These are phyloP conservation scores for Clinocottus analis DNA, from an alignment of 2,113 vertebrate species.

Conservation along the genomic window DNA sequence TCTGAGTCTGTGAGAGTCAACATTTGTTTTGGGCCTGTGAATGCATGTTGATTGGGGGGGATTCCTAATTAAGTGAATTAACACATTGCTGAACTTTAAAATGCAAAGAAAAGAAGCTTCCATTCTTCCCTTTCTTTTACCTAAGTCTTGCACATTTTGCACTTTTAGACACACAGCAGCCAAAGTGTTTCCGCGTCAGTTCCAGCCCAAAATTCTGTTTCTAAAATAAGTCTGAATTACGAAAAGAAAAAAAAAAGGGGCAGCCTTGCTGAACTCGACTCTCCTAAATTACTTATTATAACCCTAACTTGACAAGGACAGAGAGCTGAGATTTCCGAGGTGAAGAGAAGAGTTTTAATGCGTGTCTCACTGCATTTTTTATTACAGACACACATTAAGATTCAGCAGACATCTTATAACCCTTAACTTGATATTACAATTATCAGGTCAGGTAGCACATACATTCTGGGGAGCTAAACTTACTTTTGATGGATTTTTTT, in stretches of 20 bases:
- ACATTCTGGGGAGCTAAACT: not conserved
- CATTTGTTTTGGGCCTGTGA: not conserved
- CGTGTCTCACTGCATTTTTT: constrained; percentile 46
- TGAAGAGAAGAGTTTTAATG: constrained; percentile 36
- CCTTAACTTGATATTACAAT: constrained; percentile 10
- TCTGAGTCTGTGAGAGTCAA: not conserved
- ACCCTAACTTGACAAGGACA: constrained; percentile 46
- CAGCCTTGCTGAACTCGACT: constrained; percentile 15
- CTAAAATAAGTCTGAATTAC: constrained; percentile 19
- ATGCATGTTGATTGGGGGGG: not conserved
- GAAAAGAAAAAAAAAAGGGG: not conserved
- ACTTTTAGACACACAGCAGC: too few species aligned
- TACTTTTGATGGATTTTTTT: constrained; percentile 4
- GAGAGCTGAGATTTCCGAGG: constrained; percentile 17
- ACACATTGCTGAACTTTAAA: not conserved
- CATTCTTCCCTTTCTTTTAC: not conserved
- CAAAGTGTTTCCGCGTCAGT: not conserved
- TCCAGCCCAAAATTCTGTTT: constrained; percentile 4
- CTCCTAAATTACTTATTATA: constrained; percentile 57
- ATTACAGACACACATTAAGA: constrained; percentile 38
- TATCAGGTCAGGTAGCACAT: constrained; percentile 4
- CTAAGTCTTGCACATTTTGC: not conserved
- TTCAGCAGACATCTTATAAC: constrained; percentile 19
- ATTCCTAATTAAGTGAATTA: not conserved
- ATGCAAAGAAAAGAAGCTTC: not conserved